A percentile compares a stretch with the other conserved stretches of the same genome.
These are phyloP conservation scores for Peromyscus leucopus DNA, from an alignment of 2,113 vertebrate genomes.

Conservation along the genomic window DNA sequence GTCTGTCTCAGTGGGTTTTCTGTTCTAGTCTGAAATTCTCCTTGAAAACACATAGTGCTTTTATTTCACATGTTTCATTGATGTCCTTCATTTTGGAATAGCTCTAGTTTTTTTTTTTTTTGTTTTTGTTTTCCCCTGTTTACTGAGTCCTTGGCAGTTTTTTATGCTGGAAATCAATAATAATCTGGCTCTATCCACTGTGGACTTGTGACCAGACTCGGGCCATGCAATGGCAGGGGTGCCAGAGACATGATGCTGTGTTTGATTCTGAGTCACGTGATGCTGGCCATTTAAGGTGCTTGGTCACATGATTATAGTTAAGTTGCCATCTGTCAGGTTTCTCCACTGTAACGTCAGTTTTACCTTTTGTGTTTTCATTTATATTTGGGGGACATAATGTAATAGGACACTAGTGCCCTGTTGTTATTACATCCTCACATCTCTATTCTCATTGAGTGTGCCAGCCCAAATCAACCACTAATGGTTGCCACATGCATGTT, in stretches of 20 bases:
- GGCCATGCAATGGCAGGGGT: neutral
- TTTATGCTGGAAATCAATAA: neutral
- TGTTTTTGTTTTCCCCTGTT: neutral
- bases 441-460: neutral
- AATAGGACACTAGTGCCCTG: neutral
- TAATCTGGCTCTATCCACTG: neutral
- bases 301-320: neutral
- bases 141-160: neutral
- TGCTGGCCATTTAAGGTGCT: neutral
- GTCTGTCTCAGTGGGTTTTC: conserved; percentile 9
- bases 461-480: neutral
- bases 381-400: neutral
- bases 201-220: neutral
- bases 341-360: neutral
- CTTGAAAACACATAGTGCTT: neutral
- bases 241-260: neutral
- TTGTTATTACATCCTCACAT: neutral
- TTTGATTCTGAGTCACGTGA: neutral
- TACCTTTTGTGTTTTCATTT: conserved; percentile 30
- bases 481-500: neutral
- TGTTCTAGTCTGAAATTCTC: neutral
- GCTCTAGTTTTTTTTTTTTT: neutral
- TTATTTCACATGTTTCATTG: neutral
- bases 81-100: neutral
- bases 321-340: neutral